phyloP scores from a whole-genome alignment of 2,113 vertebrate genomes.

The Physeter macrocephalus region DNA sequence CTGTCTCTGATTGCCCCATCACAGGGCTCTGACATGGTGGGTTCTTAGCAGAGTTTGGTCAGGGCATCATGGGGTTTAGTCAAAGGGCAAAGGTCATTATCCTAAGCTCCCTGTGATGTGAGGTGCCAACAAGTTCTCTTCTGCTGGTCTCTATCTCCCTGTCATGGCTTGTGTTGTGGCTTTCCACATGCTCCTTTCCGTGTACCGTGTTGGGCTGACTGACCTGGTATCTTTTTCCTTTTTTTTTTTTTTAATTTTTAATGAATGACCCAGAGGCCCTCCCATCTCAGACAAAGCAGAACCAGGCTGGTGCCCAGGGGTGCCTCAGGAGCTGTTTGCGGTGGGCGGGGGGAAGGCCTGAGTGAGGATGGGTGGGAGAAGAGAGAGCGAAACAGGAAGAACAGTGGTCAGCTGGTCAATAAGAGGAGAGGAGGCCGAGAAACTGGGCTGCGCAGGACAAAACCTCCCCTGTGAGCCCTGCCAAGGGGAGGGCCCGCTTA shows the following conservation, averaged over 20 bases:
- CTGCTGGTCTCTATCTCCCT: conserved; percentile 16
- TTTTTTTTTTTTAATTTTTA: background rate
- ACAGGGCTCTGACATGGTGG: background rate
- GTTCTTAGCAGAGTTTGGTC: background rate
- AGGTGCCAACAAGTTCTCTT: background rate
- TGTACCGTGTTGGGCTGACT: background rate
- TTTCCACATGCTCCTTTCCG: background rate
- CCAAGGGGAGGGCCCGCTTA: conserved; percentile 50
- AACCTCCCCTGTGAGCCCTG: conserved; percentile 64
- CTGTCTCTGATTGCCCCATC: background rate
- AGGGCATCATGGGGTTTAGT: background rate
- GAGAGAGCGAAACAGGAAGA: conserved; percentile 8
- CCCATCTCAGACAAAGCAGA: background rate
- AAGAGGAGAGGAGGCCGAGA: conserved; percentile 25
- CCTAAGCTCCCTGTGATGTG: background rate
- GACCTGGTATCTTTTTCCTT: background rate
- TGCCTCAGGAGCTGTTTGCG: background rate
- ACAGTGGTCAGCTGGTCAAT: conserved; percentile 42
- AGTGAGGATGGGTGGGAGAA: background rate
- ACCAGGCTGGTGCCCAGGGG: background rate
- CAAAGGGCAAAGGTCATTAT: background rate
- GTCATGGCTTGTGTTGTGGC: background rate
- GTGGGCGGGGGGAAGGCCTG: background rate
- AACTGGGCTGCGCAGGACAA: conserved; percentile 54
- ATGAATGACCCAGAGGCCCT: background rate